A percentile compares a stretch with the other conserved stretches of the same genome.
Conservation (phyloP, 2,888 invertebrate species). For the Hirtodrosophila alboralis region DNA sequence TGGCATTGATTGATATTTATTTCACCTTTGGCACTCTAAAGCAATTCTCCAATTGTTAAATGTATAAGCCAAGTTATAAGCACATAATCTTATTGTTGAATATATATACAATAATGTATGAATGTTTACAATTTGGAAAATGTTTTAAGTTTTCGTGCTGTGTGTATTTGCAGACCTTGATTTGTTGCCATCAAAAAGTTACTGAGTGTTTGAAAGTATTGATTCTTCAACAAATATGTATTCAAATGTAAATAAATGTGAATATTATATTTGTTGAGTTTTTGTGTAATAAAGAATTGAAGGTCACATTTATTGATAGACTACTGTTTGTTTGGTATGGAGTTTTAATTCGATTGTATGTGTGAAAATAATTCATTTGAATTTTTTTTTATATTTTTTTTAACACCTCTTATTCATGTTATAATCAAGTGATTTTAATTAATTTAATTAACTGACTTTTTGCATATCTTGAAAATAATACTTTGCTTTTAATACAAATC, state of each 20-base stretch:
- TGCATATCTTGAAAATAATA: no score
- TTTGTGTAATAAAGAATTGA: constrained; percentile 9
- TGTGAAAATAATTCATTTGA: no score
- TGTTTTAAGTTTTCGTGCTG: constrained; percentile 27
- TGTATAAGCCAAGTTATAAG: constrained; percentile 19
- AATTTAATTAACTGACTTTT: no score
- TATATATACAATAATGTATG: no score
- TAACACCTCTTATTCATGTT: no score
- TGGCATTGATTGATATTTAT: constrained; percentile 75
- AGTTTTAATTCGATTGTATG: no score
- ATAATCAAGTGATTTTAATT: no score
- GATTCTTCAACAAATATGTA: neutral
- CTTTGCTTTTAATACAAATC: no score
- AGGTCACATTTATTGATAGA: constrained; percentile 14
- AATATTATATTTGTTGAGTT: neutral
- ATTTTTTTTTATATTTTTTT: no score
- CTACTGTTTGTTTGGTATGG: no score
- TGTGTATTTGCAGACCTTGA: constrained; percentile 32
- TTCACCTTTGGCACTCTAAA: constrained; percentile 44
- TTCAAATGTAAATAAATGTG: constrained; percentile 12
- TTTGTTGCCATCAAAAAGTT: constrained; percentile 4
- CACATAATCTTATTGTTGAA: constrained; percentile 16
- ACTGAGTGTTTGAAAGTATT: constrained; percentile 13
- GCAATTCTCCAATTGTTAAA: constrained; percentile 31
- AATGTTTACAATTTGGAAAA: constrained; percentile 4